A percentile compares a stretch with the other conserved stretches of the same genome.
These are phyloP conservation scores for Ganaspis sp. DNA, from an alignment of 1,140 invertebrate genomes.

Conservation along the genomic window DNA sequence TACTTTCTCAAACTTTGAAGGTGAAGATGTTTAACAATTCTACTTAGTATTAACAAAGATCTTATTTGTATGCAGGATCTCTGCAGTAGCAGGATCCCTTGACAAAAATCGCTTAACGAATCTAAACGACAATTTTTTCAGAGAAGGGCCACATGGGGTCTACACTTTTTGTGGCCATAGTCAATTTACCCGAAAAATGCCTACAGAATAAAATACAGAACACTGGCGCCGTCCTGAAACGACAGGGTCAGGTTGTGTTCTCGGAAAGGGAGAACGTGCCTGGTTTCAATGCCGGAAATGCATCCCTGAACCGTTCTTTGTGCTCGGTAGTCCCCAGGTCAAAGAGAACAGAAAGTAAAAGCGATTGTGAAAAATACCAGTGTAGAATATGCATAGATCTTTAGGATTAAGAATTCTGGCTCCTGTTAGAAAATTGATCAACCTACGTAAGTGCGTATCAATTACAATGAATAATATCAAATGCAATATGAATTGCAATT, in stretches of 20 bases:
- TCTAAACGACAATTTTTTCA: slow-evolving; percentile 15
- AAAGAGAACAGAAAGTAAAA: neutral
- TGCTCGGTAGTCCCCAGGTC: neutral
- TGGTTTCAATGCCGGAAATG: slow-evolving; percentile 15
- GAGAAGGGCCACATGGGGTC: slow-evolving; percentile 16
- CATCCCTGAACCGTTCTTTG: neutral
- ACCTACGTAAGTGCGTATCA: too few species aligned
- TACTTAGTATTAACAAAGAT: neutral
- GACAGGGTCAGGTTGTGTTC: slow-evolving; percentile 19
- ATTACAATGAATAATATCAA: too few species aligned
- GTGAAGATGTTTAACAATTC: too few species aligned
- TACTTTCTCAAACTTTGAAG: too few species aligned
- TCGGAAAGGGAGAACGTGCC: slow-evolving; percentile 1
- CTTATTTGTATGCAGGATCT: neutral
- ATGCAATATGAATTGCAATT: too few species aligned
- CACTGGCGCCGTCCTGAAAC: slow-evolving; percentile 19
- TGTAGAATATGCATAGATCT: too few species aligned
- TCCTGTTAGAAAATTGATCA: too few species aligned
- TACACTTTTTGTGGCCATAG: neutral
- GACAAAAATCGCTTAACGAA: neutral
- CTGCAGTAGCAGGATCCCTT: neutral
- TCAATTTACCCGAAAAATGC: neutral
- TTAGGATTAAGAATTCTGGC: neutral
- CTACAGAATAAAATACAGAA: slow-evolving; percentile 11
- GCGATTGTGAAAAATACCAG: neutral